A percentile compares a stretch with the other conserved stretches of the same genome.
These are phyloP conservation scores for Drosophila aff. DNA, from an alignment of 1,140 invertebrate species.

Conservation along the genomic window DNA sequence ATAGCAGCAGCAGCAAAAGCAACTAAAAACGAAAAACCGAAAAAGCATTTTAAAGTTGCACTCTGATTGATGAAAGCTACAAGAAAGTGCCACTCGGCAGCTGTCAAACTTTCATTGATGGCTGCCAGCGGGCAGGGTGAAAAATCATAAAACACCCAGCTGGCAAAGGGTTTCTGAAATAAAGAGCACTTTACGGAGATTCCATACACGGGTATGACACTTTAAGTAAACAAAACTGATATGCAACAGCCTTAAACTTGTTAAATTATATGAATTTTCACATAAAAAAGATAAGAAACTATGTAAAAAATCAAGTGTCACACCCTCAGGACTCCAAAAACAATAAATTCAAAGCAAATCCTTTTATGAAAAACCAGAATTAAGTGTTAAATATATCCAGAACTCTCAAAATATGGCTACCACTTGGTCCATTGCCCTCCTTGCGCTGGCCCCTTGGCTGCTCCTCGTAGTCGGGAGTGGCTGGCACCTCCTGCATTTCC, in stretches of 20 bases:
- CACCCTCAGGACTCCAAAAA: background rate
- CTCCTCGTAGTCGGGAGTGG: constrained; percentile 16
- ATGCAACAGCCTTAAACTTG: background rate
- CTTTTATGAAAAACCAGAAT: background rate
- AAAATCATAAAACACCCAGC: constrained; percentile 24
- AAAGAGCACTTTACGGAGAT: constrained; percentile 9
- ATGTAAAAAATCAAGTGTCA: background rate
- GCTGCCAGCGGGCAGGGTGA: background rate
- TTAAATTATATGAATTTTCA: background rate
- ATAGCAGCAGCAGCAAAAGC: constrained; percentile 17
- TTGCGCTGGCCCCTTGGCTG: constrained; percentile 21
- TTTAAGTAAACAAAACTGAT: background rate
- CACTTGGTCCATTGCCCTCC: constrained; percentile 56
- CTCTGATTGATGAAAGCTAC: constrained; percentile 63
- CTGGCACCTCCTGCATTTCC: constrained; percentile 20
- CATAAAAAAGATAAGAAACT: background rate
- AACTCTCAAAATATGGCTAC: constrained; percentile 48
- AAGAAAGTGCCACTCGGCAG: constrained; percentile 41
- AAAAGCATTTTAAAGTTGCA: constrained; percentile 44
- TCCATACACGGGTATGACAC: background rate
- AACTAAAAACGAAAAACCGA: constrained; percentile 1
- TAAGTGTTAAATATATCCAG: constrained; percentile 21
- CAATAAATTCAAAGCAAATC: background rate
- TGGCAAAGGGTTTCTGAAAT: constrained; percentile 10
- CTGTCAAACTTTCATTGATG: constrained; percentile 41